Percentiles rank a stretch among this genome's conserved stretches.
Conservation (phyloP, 1,140 invertebrate species). For the Lerema accius region DNA sequence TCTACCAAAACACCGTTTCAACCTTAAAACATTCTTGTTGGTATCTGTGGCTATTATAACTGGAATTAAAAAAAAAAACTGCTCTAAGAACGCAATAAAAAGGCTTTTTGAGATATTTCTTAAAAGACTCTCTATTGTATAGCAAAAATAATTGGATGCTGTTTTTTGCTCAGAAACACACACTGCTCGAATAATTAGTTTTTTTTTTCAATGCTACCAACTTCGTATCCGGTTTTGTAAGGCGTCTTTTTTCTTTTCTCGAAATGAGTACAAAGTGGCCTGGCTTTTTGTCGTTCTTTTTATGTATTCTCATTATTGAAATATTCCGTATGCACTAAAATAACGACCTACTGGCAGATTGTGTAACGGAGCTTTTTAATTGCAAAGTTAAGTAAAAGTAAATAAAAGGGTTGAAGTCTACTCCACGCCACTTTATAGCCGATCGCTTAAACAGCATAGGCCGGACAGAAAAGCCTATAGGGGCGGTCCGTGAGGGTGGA, state of each 20-base stretch:
- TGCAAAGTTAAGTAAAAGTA: conserved; percentile 37
- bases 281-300: conserved; percentile 13
- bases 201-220: conserved; percentile 30
- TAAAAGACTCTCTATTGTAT: conserved; percentile 28
- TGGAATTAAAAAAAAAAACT: conserved; percentile 2
- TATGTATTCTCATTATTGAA: conserved; percentile 19
- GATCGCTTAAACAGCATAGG: conserved; percentile 81
- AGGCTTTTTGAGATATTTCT: conserved; percentile 28
- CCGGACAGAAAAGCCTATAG: conserved; percentile 82
- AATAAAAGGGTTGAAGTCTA: conserved; percentile 44
- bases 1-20: neutral
- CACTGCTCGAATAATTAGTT: conserved; percentile 34
- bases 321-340: conserved; percentile 5
- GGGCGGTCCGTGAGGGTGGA: conserved; percentile 81
- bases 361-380: neutral
- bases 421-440: conserved; percentile 63
- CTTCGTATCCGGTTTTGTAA: conserved; percentile 31
- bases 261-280: conserved; percentile 26
- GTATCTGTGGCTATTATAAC: conserved; percentile 15
- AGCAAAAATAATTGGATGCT: conserved; percentile 33
- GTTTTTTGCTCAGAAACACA: conserved; percentile 34
- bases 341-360: conserved; percentile 1
- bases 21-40: conserved; percentile 2
- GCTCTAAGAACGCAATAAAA: conserved; percentile 10
- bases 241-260: conserved; percentile 26